Conservation (phyloP, 2,113 vertebrate species). For the Puffinus mauretanicus region DNA sequence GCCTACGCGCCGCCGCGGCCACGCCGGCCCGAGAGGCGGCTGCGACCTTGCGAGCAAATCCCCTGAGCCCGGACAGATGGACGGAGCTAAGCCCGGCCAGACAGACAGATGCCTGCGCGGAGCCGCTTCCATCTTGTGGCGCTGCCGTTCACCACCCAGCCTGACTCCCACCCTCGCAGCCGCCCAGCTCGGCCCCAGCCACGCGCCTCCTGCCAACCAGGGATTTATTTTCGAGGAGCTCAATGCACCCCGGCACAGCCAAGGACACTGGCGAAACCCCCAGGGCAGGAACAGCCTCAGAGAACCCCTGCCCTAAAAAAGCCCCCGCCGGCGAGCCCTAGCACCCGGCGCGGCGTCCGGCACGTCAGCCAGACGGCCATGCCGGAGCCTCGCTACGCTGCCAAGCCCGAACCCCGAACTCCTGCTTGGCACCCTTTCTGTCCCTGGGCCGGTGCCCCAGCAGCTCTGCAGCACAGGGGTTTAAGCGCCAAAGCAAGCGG, state of each 20-base stretch:
- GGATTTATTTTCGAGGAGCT: background rate
- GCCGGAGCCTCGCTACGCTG: background rate
- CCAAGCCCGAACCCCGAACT: background rate
- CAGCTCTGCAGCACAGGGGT: background rate
- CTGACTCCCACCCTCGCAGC: background rate
- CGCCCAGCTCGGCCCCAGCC: background rate
- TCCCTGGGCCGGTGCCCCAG: background rate
- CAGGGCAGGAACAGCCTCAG: rapidly evolving
- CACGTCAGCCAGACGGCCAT: background rate
- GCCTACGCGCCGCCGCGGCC: background rate
- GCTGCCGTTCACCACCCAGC: background rate
- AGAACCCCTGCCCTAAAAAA: background rate
- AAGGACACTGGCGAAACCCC: background rate
- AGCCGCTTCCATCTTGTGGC: background rate
- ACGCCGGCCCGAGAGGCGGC: background rate
- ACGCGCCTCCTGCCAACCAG: background rate
- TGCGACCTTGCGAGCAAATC: background rate
- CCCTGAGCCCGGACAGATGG: background rate
- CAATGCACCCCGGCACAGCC: background rate
- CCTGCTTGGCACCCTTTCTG: background rate
- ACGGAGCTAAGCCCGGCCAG: background rate
- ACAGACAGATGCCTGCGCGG: background rate
- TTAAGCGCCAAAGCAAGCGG: background rate
- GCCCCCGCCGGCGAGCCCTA: background rate
- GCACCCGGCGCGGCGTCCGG: rapidly evolving